phyloP scores from a whole-genome alignment of 1,140 invertebrate genomes.

The Zaprionus gabonicus region DNA sequence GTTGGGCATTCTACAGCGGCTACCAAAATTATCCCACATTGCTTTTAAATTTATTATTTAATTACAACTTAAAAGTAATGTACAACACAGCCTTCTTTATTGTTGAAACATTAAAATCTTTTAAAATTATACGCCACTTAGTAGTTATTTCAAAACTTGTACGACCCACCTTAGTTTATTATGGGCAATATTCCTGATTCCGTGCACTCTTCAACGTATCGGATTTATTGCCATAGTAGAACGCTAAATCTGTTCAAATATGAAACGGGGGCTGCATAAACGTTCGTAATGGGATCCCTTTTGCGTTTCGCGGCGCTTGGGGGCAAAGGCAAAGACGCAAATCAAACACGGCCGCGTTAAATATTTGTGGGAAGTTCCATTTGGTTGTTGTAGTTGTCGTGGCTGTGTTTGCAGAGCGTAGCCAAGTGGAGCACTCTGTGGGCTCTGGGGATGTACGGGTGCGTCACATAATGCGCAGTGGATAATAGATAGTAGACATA shows the following conservation, averaged over 20 bases:
- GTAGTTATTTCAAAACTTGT: not conserved
- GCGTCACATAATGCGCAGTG: conserved; percentile 43
- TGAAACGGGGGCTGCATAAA: not conserved
- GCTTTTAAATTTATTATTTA: too few species aligned
- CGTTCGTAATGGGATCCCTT: conserved; percentile 16
- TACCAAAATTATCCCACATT: too few species aligned
- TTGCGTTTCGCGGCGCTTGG: not conserved
- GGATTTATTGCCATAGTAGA: conserved; percentile 5
- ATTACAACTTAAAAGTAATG: too few species aligned
- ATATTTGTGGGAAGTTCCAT: conserved; percentile 7
- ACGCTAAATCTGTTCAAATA: conserved; percentile 10
- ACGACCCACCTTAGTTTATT: not conserved
- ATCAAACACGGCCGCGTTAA: not conserved
- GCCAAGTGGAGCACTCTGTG: conserved; percentile 11
- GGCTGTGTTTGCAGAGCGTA: conserved; percentile 1
- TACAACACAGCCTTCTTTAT: too few species aligned
- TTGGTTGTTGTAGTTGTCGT: conserved; percentile 6
- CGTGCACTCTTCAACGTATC: not conserved
- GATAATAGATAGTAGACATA: not conserved
- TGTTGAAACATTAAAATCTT: too few species aligned
- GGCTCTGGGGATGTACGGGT: conserved; percentile 11
- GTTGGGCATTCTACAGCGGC: not conserved
- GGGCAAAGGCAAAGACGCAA: conserved; percentile 12
- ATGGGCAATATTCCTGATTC: too few species aligned
- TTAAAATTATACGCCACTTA: too few species aligned